phyloP scores from a whole-genome alignment of 2,888 invertebrate genomes.

The Phaonia tiefii region DNA sequence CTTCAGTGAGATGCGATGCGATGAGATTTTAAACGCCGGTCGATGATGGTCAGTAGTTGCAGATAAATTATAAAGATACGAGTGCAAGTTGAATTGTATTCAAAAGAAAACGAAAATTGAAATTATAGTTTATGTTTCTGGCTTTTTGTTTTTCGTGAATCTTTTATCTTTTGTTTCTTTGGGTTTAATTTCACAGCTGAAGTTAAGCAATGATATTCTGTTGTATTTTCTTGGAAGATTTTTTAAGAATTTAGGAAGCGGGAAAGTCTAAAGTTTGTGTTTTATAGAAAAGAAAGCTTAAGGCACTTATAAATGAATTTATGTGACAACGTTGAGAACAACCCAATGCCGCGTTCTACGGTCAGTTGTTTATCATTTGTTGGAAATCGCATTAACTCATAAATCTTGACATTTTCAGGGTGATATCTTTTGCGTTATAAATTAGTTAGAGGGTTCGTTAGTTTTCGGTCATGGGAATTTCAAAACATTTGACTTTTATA shows the following conservation, averaged over 20 bases:
- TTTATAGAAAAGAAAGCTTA: slow-evolving; percentile 49
- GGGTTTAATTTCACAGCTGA: too few relatives aligned
- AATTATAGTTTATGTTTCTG: not conserved
- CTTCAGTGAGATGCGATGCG: not conserved
- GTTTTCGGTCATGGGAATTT: slow-evolving; percentile 1
- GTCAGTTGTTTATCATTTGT: not conserved
- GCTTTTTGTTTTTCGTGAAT: not conserved
- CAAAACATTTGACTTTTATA: not conserved
- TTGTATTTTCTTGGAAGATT: not conserved
- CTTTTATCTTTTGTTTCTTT: not conserved
- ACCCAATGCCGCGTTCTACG: not conserved
- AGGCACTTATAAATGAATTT: slow-evolving; percentile 42
- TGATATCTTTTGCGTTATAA: not conserved
- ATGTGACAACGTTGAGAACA: slow-evolving; percentile 30
- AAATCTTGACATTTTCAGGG: not conserved
- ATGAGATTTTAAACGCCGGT: slow-evolving; percentile 2
- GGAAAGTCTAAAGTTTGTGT: not conserved
- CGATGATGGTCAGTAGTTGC: slow-evolving; percentile 46
- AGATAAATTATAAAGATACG: slow-evolving; percentile 39
- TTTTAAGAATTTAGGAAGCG: not conserved
- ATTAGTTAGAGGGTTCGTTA: not conserved
- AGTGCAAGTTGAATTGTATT: not conserved
- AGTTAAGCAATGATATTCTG: slow-evolving; percentile 7
- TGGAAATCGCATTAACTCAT: not conserved
- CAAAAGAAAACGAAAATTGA: slow-evolving; percentile 36